phyloP scores from a whole-genome alignment of 2,797 vertebrate genomes.

The Danio jaintianensis region DNA sequence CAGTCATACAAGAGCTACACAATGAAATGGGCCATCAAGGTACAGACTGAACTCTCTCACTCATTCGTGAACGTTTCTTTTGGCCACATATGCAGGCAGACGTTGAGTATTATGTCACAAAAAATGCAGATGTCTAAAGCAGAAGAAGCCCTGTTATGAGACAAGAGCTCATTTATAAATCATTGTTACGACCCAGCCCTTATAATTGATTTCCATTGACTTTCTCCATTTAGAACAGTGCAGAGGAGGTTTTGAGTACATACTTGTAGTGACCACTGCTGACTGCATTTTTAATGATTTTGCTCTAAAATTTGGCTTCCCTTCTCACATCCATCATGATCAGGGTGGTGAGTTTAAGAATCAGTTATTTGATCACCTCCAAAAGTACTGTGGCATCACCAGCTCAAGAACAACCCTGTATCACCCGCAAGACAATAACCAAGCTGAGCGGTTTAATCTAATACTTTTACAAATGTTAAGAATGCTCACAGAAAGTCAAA shows the following conservation, averaged over 20 bases:
- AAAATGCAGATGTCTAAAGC: constrained; percentile 43
- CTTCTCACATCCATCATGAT: constrained; percentile 29
- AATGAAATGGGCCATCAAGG: constrained; percentile 49
- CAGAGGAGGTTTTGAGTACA: constrained; percentile 33
- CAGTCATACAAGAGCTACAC: constrained; percentile 43
- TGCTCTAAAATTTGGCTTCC: constrained; percentile 44
- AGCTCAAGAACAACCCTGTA: constrained; percentile 35
- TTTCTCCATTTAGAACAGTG: constrained; percentile 38
- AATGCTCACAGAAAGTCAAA: constrained; percentile 37
- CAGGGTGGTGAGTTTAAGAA: constrained; percentile 50
- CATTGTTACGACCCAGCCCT: constrained; percentile 41
- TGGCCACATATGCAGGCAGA: constrained; percentile 50
- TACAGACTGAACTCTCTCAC: constrained; percentile 5
- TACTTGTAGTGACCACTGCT: constrained; percentile 29
- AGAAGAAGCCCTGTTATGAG: constrained; percentile 24
- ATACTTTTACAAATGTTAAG: constrained; percentile 33
- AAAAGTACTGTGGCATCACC: constrained; percentile 26
- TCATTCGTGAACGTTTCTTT: constrained; percentile 31
- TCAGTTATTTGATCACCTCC: constrained; percentile 24
- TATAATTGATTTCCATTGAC: constrained; percentile 39
- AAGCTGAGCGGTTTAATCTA: not conserved
- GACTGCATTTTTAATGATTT: constrained; percentile 47
- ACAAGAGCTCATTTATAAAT: constrained; percentile 39
- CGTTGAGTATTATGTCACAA: constrained; percentile 34
- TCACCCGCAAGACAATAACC: constrained; percentile 28